Conservation (phyloP, 2,888 invertebrate genomes). For the Chloromyia formosa region DNA sequence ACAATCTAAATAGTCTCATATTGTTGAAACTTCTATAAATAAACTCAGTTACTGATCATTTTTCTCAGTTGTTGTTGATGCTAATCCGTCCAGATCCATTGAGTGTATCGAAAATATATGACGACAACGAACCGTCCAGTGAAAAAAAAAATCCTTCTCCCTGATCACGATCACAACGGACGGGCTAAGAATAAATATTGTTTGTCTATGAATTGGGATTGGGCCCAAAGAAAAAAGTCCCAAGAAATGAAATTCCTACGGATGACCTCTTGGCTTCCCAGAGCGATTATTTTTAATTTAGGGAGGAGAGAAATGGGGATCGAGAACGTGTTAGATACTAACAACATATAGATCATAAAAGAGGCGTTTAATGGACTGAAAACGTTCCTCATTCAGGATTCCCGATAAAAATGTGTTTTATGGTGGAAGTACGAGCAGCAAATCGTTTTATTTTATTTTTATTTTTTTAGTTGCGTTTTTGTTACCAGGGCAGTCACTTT, state of each 20-base stretch:
- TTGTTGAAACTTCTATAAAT: conserved; percentile 1
- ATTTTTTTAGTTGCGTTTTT: too few relatives aligned
- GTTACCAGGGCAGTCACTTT: too few relatives aligned
- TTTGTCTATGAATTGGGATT: neutral
- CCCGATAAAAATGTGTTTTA: neutral
- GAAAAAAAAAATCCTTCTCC: neutral
- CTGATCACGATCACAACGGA: too few relatives aligned
- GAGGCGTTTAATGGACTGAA: neutral
- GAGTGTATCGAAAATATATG: neutral
- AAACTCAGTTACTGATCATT: neutral
- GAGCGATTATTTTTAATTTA: conserved; percentile 6
- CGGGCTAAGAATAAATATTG: too few relatives aligned
- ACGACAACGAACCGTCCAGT: neutral
- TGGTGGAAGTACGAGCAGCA: too few relatives aligned
- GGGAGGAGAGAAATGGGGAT: neutral
- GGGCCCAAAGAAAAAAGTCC: neutral
- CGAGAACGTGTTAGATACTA: neutral
- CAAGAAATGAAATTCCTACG: neutral
- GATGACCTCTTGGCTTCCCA: neutral
- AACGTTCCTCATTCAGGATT: neutral
- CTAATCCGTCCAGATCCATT: neutral
- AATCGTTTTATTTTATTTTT: too few relatives aligned
- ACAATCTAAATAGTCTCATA: neutral
- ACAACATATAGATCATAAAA: neutral
- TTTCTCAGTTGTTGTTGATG: neutral